Percentiles rank a stretch among this genome's conserved stretches.
Conservation (phyloP, 2,888 invertebrate genomes). For the Penaeus monodon region DNA sequence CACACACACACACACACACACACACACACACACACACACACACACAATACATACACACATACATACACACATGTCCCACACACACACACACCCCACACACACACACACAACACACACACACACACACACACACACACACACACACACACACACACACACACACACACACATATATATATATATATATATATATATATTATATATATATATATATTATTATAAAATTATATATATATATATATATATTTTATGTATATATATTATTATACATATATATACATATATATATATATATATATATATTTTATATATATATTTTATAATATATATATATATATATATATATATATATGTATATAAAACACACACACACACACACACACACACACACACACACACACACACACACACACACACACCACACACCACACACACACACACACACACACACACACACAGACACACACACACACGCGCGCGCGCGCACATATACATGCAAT, state of each 20-base stretch:
- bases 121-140: background rate
- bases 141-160: background rate
- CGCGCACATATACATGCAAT: background rate
- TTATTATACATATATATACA: too few relatives aligned
- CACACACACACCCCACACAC: background rate
- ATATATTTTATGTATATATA: too few relatives aligned
- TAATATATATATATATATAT: too few relatives aligned
- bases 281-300: too few relatives aligned
- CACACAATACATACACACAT: background rate
- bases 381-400: background rate
- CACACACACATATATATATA: background rate
- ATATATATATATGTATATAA: too few relatives aligned
- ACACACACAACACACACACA: background rate
- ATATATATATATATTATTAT: constrained; percentile 16
- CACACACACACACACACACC: background rate
- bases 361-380: background rate
- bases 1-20: background rate
- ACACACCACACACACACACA: background rate
- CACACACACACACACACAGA: background rate
- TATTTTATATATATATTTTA: too few relatives aligned
- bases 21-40: background rate
- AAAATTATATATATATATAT: constrained; percentile 7
- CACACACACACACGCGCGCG: too few relatives aligned
- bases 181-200: too few relatives aligned
- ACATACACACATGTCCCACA: background rate